phyloP scores from a whole-genome alignment of 1,140 invertebrate genomes.

The Macrocentrus cingulum region DNA sequence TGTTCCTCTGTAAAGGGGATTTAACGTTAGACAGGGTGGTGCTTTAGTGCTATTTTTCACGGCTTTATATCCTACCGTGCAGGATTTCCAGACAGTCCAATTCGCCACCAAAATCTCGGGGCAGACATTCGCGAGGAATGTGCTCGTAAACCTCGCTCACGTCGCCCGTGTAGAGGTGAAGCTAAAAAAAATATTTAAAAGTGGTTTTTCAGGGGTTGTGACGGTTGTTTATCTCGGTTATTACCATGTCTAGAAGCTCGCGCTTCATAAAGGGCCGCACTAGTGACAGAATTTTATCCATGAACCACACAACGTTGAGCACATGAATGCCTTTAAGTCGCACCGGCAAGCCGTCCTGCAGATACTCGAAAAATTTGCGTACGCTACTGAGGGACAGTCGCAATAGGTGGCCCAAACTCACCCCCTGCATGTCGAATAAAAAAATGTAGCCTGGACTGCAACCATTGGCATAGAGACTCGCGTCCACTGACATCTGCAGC shows the following conservation, averaged over 20 bases:
- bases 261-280: slow-evolving; percentile 68
- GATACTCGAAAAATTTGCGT: slow-evolving; percentile 69
- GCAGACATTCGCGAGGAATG: slow-evolving; percentile 55
- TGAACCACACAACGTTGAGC: slow-evolving; percentile 65
- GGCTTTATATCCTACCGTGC: slow-evolving; percentile 34
- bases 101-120: slow-evolving; percentile 57
- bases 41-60: too few species aligned
- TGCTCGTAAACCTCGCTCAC: slow-evolving; percentile 51
- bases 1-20: slow-evolving; percentile 41
- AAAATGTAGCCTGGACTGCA: slow-evolving; percentile 64
- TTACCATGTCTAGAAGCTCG: slow-evolving; percentile 66
- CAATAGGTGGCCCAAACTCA: slow-evolving; percentile 62
- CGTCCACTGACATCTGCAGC: slow-evolving; percentile 71
- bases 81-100: slow-evolving; percentile 47
- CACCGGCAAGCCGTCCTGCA: slow-evolving; percentile 66
- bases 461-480: slow-evolving; percentile 62
- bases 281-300: slow-evolving; percentile 65
- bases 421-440: slow-evolving; percentile 67
- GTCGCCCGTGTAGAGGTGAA: slow-evolving; percentile 53
- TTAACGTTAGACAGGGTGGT: too few species aligned
- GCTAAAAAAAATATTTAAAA: slow-evolving; percentile 38
- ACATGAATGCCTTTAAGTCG: slow-evolving; percentile 66
- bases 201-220: neutral
- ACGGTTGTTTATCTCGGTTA: slow-evolving; percentile 24
- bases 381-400: slow-evolving; percentile 63